Percentiles rank a stretch among this genome's conserved stretches.
Evolutionary conservation across 2,797 vertebrate species (phyloP).

Genomic region (Pantherophis vulpinus): DNA sequence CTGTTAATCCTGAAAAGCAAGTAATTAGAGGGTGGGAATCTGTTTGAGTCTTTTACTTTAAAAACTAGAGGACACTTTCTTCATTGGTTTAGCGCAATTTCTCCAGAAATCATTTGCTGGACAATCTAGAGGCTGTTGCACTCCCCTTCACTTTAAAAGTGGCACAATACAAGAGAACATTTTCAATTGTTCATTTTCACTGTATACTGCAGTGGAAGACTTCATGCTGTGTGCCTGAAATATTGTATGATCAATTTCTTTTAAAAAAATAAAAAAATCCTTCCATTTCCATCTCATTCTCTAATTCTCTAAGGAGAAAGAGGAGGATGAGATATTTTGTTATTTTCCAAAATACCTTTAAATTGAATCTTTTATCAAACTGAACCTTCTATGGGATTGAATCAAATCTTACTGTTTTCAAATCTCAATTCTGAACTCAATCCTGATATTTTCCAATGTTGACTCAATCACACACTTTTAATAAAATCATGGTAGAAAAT

Average conservation of each 20-base stretch:
- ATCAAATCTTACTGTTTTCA: too few relatives aligned
- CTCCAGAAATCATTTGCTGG: neutral
- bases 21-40: neutral
- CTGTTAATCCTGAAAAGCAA: neutral
- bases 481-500: too few relatives aligned
- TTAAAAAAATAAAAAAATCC: neutral
- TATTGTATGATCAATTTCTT: neutral
- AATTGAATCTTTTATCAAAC: neutral
- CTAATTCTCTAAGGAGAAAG: neutral
- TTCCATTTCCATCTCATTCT: neutral
- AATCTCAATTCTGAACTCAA: too few relatives aligned
- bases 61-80: neutral
- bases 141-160: neutral
- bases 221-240: neutral
- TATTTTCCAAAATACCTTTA: neutral
- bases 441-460: too few relatives aligned
- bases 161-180: neutral
- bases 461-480: too few relatives aligned
- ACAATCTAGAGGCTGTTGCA: neutral
- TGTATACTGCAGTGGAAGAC: neutral
- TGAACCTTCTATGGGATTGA: too few relatives aligned
- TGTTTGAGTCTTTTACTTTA: neutral
- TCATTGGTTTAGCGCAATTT: neutral
- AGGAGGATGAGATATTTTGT: neutral
- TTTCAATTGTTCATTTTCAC: neutral